Evolutionary conservation across 2,797 vertebrate species (phyloP).

Genomic region (Falco novaeseelandiae): DNA sequence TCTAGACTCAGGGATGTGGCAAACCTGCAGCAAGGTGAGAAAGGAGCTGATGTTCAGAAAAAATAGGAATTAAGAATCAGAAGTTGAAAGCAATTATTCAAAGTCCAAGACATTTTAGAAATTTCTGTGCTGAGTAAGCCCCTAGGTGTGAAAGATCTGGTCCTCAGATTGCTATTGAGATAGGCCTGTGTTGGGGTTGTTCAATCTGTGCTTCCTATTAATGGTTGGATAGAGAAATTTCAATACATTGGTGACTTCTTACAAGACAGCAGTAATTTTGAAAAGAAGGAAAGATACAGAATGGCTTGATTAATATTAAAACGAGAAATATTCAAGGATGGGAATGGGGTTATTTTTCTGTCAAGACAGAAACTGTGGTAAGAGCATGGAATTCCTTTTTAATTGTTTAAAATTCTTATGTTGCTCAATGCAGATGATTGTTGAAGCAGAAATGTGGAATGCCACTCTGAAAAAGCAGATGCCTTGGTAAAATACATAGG

Average conservation of each 20-base stretch:
- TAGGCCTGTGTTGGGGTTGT: neutral
- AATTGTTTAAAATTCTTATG: neutral
- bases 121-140: neutral
- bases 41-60: neutral
- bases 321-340: neutral
- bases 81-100: neutral
- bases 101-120: neutral
- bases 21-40: neutral
- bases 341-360: neutral
- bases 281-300: neutral
- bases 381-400: neutral
- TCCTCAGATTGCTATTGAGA: accelerated
- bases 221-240: neutral
- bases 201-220: neutral
- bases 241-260: neutral
- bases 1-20: neutral
- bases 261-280: neutral
- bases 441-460: neutral
- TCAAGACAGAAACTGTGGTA: neutral
- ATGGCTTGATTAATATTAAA: neutral
- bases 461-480: neutral
- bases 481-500: neutral
- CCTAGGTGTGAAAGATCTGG: neutral
- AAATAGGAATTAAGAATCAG: neutral
- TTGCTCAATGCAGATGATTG: neutral